Base-by-base conservation (phyloP, 2,113 vertebrate species). In the Paralichthys olivaceus region DNA sequence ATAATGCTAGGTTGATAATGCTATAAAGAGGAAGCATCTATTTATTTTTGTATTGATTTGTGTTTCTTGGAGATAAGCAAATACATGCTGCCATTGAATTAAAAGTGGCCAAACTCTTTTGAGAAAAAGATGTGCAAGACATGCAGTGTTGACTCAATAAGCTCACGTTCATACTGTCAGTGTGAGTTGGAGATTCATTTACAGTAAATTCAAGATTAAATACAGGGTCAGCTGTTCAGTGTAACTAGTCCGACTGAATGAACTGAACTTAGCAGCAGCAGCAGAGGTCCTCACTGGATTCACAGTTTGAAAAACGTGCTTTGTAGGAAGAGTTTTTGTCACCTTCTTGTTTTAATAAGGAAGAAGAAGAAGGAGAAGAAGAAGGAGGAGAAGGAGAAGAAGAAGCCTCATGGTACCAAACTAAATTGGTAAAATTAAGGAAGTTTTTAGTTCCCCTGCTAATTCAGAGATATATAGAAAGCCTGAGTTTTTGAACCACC, bases 391-490 rank as follows among this genome's bases (percentile, higher is more conserved):
- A 81, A 91, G 85, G 60, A 91, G 85, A 84, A 92, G 86, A 84
- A 92, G 85, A 90, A 90, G 89, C 83, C 86, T 84, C 88, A 89
- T 86, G 84, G 77, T 83, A 90, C 84, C 81, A 92, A 86, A 89
- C 88, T 93, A 91, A 94, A 93, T 93, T 91, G 87, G 89, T 89
- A 90, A 81, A 93, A 89, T 93, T 92, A 91, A 92, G 92, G 93
- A 94, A 93, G 93, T 92, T 94, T 95, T 94, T 92, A 93, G 92
- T 94, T 95, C 92, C 93, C 89, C 92, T 93, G 90, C 79, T 91
- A 92, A 92, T 93, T 91, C 81, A 89, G 84, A 91, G 88, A 93
- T 90, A 93, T 90, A 91, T 85, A 92, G 89, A 93, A 93, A 92
- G 85, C 74, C 86, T 69, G 84, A 77, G 90, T 89, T 88, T 92